phyloP scores from a whole-genome alignment of 1,140 invertebrate genomes.

The Listronotus oregonensis region DNA sequence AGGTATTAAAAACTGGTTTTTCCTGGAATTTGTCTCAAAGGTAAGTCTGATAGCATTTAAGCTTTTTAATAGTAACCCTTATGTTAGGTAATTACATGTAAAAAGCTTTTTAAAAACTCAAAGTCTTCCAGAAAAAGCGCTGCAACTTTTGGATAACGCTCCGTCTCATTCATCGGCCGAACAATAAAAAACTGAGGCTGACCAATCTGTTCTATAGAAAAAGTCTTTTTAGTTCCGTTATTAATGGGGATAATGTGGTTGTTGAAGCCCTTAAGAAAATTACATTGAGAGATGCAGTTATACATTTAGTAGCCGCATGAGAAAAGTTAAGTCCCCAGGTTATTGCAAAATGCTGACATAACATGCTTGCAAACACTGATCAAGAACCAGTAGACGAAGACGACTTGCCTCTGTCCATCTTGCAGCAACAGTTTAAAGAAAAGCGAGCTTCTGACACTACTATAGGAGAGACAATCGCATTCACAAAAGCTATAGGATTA shows the following conservation, averaged over 20 bases:
- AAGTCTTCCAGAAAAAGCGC: too few relatives aligned
- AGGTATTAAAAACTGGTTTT: too few relatives aligned
- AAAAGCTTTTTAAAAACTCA: too few relatives aligned
- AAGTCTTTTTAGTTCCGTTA: slow-evolving; percentile 34
- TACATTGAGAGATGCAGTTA: slow-evolving; percentile 39
- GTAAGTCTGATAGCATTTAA: too few relatives aligned
- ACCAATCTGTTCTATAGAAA: slow-evolving; percentile 43
- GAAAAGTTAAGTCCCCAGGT: slow-evolving; percentile 34
- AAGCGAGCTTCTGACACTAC: neutral
- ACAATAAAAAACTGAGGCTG: too few relatives aligned
- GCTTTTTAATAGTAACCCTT: too few relatives aligned
- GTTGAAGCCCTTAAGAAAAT: slow-evolving; percentile 38
- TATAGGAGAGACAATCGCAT: slow-evolving; percentile 1
- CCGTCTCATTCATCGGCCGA: too few relatives aligned
- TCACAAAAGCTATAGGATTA: slow-evolving; percentile 17
- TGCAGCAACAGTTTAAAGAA: neutral
- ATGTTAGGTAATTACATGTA: too few relatives aligned
- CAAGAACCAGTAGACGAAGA: slow-evolving; percentile 15
- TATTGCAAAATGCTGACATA: slow-evolving; percentile 39
- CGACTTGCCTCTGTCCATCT: slow-evolving; percentile 25
- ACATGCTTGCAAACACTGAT: slow-evolving; percentile 22
- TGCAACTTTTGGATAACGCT: too few relatives aligned
- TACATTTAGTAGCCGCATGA: slow-evolving; percentile 37
- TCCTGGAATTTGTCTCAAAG: too few relatives aligned
- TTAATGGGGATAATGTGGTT: slow-evolving; percentile 14